Percentiles rank a stretch among this genome's conserved stretches.
phyloP scores from a whole-genome alignment of 2,888 invertebrate genomes.

The Caenorhabditis sp. region DNA sequence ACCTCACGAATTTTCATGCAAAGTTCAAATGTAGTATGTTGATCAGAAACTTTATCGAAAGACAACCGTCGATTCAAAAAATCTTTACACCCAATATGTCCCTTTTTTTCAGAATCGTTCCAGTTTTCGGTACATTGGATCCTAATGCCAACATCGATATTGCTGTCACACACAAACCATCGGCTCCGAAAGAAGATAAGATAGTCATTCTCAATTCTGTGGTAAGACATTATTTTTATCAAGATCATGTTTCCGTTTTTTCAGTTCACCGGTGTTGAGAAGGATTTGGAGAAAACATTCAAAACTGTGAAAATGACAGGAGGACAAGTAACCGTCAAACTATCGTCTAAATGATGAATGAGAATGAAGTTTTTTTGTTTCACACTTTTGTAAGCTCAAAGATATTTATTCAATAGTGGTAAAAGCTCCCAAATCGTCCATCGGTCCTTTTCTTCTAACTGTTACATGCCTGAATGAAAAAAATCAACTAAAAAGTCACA shows the following conservation, averaged over 20 bases:
- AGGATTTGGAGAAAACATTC: neutral
- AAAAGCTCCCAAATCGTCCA: too few relatives aligned
- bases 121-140: slow-evolving; percentile 25
- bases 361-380: too few relatives aligned
- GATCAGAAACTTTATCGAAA: neutral
- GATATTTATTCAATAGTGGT: too few relatives aligned
- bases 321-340: neutral
- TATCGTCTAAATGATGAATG: too few relatives aligned
- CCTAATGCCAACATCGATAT: slow-evolving; percentile 14
- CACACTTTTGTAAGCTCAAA: too few relatives aligned
- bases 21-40: too few relatives aligned
- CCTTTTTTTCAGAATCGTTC: slow-evolving; percentile 20
- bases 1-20: neutral
- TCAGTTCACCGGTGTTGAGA: neutral
- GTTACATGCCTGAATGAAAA: too few relatives aligned
- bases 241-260: too few relatives aligned
- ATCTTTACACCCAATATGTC: too few relatives aligned
- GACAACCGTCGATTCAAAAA: too few relatives aligned
- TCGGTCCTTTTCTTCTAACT: too few relatives aligned
- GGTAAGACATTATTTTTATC: slow-evolving; percentile 7
- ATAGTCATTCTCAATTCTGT: slow-evolving; percentile 23
- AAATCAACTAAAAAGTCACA: too few relatives aligned
- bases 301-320: neutral
- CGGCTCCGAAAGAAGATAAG: slow-evolving; percentile 22
- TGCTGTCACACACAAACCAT: slow-evolving; percentile 19